A percentile compares a stretch with the other conserved stretches of the same genome.
Conservation (phyloP, 2,113 vertebrate species). For the Salvelinus alpinus region DNA sequence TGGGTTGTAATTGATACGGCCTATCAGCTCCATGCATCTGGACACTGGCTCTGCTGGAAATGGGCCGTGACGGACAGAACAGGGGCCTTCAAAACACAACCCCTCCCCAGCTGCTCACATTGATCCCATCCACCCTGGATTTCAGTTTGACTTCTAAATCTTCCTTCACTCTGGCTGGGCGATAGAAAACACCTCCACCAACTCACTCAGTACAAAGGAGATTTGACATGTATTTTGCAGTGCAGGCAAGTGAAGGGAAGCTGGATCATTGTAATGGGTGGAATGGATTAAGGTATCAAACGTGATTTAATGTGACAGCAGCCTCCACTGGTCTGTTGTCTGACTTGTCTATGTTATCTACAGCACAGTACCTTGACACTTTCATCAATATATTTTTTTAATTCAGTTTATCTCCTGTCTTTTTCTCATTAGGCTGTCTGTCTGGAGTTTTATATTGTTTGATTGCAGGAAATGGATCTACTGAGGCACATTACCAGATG, state of each 20-base stretch:
- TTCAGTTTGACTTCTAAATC: conserved; percentile 39
- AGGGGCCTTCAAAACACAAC: conserved; percentile 13
- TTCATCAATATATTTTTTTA: no score
- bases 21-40: conserved; percentile 57
- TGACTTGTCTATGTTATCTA: no score
- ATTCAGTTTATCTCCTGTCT: neutral
- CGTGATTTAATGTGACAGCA: no score
- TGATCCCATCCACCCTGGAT: conserved; percentile 38
- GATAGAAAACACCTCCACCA: neutral
- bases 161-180: neutral
- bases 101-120: conserved; percentile 31
- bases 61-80: conserved; percentile 33
- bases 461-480: neutral
- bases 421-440: neutral
- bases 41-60: conserved; percentile 42
- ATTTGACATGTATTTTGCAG: no score
- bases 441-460: no score
- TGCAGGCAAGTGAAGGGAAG: no score
- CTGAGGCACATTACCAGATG: conserved; percentile 1
- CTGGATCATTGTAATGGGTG: no score
- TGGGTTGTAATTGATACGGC: conserved; percentile 59
- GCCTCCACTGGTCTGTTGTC: no score
- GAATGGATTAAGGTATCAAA: no score
- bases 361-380: no score
- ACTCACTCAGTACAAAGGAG: neutral